Conservation (phyloP, 2,888 invertebrate species). For the Drosophila lutescens region DNA sequence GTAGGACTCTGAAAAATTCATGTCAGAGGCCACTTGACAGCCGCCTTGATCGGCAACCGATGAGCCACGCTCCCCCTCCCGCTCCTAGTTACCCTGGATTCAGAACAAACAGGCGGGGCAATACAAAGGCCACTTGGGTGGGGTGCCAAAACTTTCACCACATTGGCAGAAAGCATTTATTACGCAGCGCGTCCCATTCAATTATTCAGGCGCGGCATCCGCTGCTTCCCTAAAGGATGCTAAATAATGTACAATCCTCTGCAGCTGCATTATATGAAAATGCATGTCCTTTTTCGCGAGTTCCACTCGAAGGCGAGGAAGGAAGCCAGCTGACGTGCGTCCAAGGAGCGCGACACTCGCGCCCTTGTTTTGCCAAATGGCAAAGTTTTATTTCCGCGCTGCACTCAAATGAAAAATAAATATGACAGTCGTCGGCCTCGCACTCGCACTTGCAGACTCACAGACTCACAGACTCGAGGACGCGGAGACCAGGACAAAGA, state of each 20-base stretch:
- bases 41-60: constrained; percentile 55
- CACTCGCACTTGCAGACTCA: constrained; percentile 45
- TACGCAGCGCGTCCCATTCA: constrained; percentile 80
- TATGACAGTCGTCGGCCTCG: constrained; percentile 69
- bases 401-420: constrained; percentile 79
- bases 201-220: constrained; percentile 76
- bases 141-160: constrained; percentile 69
- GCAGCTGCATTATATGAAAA: constrained; percentile 68
- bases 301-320: constrained; percentile 31
- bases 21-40: constrained; percentile 55
- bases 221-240: constrained; percentile 54
- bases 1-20: constrained; percentile 54
- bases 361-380: constrained; percentile 73
- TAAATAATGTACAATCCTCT: constrained; percentile 75
- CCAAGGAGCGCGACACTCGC: constrained; percentile 62
- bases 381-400: constrained; percentile 75
- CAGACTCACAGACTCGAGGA: neutral
- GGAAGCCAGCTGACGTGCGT: constrained; percentile 71
- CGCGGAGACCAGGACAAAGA: constrained; percentile 60
- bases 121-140: constrained; percentile 28
- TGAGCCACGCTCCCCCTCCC: constrained; percentile 33
- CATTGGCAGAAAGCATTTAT: constrained; percentile 75
- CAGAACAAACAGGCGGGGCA: constrained; percentile 11
- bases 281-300: constrained; percentile 64
- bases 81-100: neutral